A percentile compares a stretch with the other conserved stretches of the same genome.
Conservation (phyloP, 2,888 invertebrate species). For the Clepsis dumicolana region DNA sequence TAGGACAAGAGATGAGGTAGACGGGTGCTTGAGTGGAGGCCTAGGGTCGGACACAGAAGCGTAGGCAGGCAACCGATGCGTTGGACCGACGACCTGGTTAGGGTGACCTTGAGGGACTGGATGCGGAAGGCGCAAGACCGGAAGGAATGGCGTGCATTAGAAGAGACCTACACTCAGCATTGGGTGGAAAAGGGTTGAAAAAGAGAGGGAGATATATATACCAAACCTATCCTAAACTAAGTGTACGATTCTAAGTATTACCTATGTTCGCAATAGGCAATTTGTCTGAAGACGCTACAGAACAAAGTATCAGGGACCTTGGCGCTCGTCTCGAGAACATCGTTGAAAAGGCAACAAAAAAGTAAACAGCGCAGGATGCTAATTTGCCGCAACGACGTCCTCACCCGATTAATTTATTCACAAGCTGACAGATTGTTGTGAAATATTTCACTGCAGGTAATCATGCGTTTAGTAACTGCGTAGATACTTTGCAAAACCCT, state of each 20-base stretch:
- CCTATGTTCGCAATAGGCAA: not conserved
- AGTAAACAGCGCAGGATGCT: constrained; percentile 39
- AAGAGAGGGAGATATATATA: too few species aligned
- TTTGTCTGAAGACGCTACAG: constrained; percentile 11
- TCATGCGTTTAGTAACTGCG: constrained; percentile 50
- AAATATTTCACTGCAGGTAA: constrained; percentile 58
- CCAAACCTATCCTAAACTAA: not conserved
- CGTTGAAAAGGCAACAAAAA: constrained; percentile 34
- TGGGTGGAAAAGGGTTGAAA: too few species aligned
- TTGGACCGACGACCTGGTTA: too few species aligned
- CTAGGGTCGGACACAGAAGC: too few species aligned
- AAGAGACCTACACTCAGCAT: too few species aligned
- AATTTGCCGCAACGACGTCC: constrained; percentile 42
- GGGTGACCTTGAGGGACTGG: too few species aligned
- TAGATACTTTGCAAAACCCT: constrained; percentile 72
- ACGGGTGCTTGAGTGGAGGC: too few species aligned
- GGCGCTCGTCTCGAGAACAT: constrained; percentile 35
- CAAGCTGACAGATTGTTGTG: constrained; percentile 40
- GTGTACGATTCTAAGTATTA: not conserved
- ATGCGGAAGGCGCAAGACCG: too few species aligned
- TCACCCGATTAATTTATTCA: constrained; percentile 47
- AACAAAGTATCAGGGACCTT: constrained; percentile 29
- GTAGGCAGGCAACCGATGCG: too few species aligned
- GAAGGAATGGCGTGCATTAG: too few species aligned
- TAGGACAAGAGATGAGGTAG: too few species aligned